Evolutionary conservation across 2,113 vertebrate species (phyloP).

Genomic region (Helogale parvula): DNA sequence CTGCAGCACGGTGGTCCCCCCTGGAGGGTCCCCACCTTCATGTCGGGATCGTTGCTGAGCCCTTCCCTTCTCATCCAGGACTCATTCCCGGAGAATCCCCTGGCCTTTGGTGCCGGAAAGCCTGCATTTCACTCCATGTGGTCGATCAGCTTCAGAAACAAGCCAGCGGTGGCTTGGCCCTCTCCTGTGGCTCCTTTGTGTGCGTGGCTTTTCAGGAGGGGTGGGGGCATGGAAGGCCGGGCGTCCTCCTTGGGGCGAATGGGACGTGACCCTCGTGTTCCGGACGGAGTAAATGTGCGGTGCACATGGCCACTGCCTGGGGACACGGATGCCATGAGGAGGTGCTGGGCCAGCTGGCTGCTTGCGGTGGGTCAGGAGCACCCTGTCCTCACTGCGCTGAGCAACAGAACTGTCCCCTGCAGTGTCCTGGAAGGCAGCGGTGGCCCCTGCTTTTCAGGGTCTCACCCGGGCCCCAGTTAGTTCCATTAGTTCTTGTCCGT

Average conservation of each 20-base stretch:
- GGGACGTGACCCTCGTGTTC: not conserved
- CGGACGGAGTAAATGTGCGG: not conserved
- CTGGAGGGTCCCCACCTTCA: not conserved
- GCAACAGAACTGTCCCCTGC: not conserved
- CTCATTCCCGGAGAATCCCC: not conserved
- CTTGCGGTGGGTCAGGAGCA: not conserved
- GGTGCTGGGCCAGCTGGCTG: not conserved
- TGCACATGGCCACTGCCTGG: rapidly evolving
- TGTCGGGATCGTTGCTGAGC: not conserved
- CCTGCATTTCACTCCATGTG: rapidly evolving
- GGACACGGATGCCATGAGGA: not conserved
- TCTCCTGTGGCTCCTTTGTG: not conserved
- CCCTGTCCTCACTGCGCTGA: not conserved
- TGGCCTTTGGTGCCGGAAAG: not conserved
- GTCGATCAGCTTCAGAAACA: not conserved
- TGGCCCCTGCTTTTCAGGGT: not conserved
- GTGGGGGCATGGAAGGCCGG: not conserved
- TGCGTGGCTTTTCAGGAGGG: not conserved
- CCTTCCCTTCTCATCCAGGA: not conserved
- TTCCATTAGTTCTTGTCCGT: not conserved
- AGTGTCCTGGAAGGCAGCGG: too few species aligned
- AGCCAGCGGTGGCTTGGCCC: not conserved
- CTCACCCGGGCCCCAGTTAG: not conserved
- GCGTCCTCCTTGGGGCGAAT: not conserved
- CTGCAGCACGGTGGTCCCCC: rapidly evolving